A percentile compares a stretch with the other conserved stretches of the same genome.
Conservation (phyloP, 2,888 invertebrate genomes). For the Hypolimnas misippus region DNA sequence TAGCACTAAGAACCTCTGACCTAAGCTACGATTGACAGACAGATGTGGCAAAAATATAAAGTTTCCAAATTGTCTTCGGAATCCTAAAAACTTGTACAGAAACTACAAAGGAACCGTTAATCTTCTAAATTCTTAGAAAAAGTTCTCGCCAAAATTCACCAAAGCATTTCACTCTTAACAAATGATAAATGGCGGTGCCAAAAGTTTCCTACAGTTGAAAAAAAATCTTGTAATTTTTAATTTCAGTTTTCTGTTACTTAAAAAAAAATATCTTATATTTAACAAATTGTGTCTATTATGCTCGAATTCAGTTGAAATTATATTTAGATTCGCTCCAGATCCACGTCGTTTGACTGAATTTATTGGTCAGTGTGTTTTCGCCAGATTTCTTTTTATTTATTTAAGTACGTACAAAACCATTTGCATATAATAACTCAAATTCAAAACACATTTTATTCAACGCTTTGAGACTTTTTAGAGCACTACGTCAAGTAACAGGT, state of each 20-base stretch:
- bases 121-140: no score
- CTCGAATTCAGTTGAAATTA: constrained; percentile 32
- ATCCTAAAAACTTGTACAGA: not conserved
- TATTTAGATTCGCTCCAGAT: constrained; percentile 30
- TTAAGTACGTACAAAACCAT: not conserved
- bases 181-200: not conserved
- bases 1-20: no score
- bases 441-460: no score
- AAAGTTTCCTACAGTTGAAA: not conserved
- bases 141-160: no score
- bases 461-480: no score
- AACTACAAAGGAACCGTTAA: no score
- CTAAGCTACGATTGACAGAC: no score
- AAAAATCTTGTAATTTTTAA: not conserved
- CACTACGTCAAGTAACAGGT: no score
- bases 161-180: not conserved
- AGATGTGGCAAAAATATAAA: no score
- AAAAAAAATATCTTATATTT: constrained; percentile 9
- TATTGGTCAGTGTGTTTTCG: constrained; percentile 8
- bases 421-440: not conserved
- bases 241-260: not conserved
- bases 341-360: constrained; percentile 19
- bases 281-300: constrained; percentile 32
- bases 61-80: no score
- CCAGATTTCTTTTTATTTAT: not conserved